A percentile compares a stretch with the other conserved stretches of the same genome.
These are phyloP conservation scores for Hydropsyche tenuis DNA, from an alignment of 1,140 invertebrate genomes.

Conservation along the genomic window DNA sequence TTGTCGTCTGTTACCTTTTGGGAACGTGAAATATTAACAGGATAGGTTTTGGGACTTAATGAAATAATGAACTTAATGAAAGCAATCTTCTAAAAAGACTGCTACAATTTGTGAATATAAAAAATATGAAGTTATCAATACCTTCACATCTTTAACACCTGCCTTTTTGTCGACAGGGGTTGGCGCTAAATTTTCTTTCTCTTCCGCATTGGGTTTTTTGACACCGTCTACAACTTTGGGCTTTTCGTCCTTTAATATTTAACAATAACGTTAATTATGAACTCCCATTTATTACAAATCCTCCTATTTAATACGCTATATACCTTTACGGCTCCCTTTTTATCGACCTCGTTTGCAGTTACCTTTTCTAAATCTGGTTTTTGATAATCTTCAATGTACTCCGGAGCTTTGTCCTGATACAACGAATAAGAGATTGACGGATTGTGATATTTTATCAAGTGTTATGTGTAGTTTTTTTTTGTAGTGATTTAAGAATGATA, in stretches of 20 bases:
- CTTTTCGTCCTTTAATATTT: constrained; percentile 17
- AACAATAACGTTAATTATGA: constrained; percentile 4
- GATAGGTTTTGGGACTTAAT: no score
- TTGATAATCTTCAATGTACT: constrained; percentile 59
- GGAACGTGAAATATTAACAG: background rate
- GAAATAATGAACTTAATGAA: background rate
- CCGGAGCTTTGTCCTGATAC: constrained; percentile 19
- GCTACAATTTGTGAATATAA: background rate
- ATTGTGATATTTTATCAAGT: background rate
- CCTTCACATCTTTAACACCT: constrained; percentile 41
- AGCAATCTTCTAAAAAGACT: background rate
- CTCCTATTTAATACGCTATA: background rate
- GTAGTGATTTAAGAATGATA: constrained; percentile 13
- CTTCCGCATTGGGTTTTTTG: constrained; percentile 71
- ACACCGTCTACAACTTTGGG: constrained; percentile 53
- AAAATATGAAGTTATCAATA: background rate
- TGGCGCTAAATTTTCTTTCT: constrained; percentile 65
- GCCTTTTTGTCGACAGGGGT: constrained; percentile 53
- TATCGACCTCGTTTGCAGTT: background rate
- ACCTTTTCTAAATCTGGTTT: constrained; percentile 59
- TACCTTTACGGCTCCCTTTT: constrained; percentile 1
- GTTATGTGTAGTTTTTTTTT: background rate
- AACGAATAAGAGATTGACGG: background rate
- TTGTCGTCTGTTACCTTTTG: background rate
- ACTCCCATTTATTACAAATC: background rate